These are phyloP conservation scores for Cydia amplana DNA, from an alignment of 1,140 invertebrate genomes.

Conservation along the genomic window DNA sequence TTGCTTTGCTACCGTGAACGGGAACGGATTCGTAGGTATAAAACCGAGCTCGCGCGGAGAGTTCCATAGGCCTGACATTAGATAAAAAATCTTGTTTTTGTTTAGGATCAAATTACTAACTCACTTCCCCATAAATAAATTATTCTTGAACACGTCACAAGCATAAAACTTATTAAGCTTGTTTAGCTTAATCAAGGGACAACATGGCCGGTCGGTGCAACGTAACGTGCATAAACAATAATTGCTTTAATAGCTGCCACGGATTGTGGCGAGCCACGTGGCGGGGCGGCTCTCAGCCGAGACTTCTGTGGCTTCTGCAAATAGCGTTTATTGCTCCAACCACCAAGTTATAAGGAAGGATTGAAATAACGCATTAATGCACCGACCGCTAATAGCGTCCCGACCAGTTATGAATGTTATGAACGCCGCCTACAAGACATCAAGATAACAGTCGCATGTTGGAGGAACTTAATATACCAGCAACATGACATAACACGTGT, in stretches of 20 bases:
- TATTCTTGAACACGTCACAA: constrained; percentile 1
- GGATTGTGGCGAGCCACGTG: constrained; percentile 28
- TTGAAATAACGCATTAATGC: constrained; percentile 34
- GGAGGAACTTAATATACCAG: constrained; percentile 6
- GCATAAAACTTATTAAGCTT: constrained; percentile 25
- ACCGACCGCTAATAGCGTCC: constrained; percentile 21
- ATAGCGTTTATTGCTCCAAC: constrained; percentile 53
- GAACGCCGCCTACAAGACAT: constrained; percentile 10
- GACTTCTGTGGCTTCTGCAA: constrained; percentile 60
- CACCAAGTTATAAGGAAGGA: constrained; percentile 47
- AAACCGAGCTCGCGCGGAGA: too few species aligned
- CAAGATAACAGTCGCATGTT: constrained; percentile 9
- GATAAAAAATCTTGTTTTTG: constrained; percentile 1
- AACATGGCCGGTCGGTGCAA: constrained; percentile 7
- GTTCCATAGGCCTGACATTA: too few species aligned
- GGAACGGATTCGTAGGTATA: too few species aligned
- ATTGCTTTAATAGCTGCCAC: constrained; percentile 27
- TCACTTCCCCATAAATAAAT: constrained; percentile 1
- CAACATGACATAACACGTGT: constrained; percentile 31
- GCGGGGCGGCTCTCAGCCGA: constrained; percentile 37
- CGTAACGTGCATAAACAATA: constrained; percentile 30
- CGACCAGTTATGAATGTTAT: constrained; percentile 9
- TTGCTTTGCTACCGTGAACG: too few species aligned
- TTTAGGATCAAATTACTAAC: neutral
- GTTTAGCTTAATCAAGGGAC: constrained; percentile 22